phyloP scores from a whole-genome alignment of 1,140 invertebrate species.

The Chrysomallon squamiferum region DNA sequence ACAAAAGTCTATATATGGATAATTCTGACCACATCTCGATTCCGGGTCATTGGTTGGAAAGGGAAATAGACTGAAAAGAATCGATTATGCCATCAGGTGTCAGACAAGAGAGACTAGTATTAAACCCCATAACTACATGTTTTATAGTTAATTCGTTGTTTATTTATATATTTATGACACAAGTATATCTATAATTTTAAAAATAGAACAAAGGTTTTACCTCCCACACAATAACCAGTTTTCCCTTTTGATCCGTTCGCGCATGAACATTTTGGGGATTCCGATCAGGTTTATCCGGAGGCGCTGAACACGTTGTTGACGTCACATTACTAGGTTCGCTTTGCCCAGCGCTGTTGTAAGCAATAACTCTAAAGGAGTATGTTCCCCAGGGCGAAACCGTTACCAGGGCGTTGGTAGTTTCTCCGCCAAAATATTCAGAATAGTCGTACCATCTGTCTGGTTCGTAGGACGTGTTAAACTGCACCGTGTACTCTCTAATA shows the following conservation, averaged over 20 bases:
- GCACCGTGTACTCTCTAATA: constrained; percentile 87
- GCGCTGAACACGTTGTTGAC: constrained; percentile 79
- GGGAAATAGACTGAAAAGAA: no score
- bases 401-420: constrained; percentile 23
- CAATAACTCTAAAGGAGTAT: constrained; percentile 82
- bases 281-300: constrained; percentile 88
- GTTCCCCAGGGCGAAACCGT: constrained; percentile 49
- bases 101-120: no score
- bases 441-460: constrained; percentile 83
- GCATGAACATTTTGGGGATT: constrained; percentile 96
- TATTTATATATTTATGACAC: no score
- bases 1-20: no score
- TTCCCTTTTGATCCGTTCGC: constrained; percentile 85
- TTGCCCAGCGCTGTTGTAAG: constrained; percentile 90
- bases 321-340: constrained; percentile 85
- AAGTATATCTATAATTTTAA: no score
- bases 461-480: constrained; percentile 93
- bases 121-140: no score
- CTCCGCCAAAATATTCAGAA: constrained; percentile 38
- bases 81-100: no score
- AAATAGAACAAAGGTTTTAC: no score
- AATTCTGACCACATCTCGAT: no score
- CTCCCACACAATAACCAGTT: constrained; percentile 94
- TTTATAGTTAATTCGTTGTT: no score
- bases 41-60: no score